These are phyloP conservation scores for Hofmannophila pseudospretella DNA, from an alignment of 2,888 invertebrate genomes.

Conservation along the genomic window DNA sequence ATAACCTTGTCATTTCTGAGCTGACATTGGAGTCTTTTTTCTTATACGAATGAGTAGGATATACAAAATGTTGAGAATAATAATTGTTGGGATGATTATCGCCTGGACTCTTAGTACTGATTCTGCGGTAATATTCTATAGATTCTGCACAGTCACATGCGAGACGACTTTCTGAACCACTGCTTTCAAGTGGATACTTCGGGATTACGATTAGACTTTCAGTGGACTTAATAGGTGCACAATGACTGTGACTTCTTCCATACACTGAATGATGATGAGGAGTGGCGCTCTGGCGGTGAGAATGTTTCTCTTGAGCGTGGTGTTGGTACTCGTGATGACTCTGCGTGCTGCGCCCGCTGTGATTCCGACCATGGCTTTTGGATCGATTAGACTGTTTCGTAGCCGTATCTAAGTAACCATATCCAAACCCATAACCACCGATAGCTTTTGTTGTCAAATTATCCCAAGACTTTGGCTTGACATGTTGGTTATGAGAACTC, in stretches of 20 bases:
- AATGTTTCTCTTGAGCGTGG: constrained; percentile 56
- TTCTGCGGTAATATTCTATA: constrained; percentile 57
- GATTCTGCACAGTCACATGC: constrained; percentile 84
- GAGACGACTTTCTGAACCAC: constrained; percentile 81
- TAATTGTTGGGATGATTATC: constrained; percentile 52
- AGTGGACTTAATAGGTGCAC: constrained; percentile 86
- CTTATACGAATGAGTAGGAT: constrained; percentile 70
- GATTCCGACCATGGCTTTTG: constrained; percentile 72
- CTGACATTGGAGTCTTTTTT: constrained; percentile 78
- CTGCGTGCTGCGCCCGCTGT: constrained; percentile 78
- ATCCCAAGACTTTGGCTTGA: constrained; percentile 93
- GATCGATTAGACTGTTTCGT: constrained; percentile 58
- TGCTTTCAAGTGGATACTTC: constrained; percentile 79
- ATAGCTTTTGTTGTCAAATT: constrained; percentile 91
- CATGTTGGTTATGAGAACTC: constrained; percentile 55
- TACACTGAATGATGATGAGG: constrained; percentile 65
- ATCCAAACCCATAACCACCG: constrained; percentile 92
- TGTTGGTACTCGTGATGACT: constrained; percentile 72
- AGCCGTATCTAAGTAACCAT: constrained; percentile 86
- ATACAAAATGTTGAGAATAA: constrained; percentile 66
- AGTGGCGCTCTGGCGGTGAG: constrained; percentile 63
- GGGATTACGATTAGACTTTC: constrained; percentile 86
- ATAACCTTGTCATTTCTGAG: constrained; percentile 84
- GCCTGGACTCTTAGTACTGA: constrained; percentile 46
- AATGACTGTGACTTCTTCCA: constrained; percentile 70